Conservation (phyloP, 2,888 invertebrate species). For the Caenorhabditis imperialis region DNA sequence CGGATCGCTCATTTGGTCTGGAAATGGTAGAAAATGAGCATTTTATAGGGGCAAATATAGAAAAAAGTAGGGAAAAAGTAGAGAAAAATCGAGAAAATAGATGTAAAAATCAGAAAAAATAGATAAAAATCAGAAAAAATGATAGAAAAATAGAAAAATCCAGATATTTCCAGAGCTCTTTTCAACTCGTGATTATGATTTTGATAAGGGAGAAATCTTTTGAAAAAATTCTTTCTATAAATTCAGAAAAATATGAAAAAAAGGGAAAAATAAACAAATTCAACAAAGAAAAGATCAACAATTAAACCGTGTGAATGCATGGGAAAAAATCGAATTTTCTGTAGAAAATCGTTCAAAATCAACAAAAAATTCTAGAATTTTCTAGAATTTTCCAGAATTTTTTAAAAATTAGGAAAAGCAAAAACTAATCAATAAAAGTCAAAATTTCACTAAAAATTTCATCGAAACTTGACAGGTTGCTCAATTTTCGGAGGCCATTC, state of each 20-base stretch:
- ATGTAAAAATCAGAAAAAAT: not conserved
- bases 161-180: too few species aligned
- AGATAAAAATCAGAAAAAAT: not conserved
- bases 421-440: conserved; percentile 18
- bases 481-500: conserved; percentile 83
- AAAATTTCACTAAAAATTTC: conserved; percentile 11
- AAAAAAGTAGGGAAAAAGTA: too few species aligned
- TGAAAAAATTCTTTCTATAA: too few species aligned
- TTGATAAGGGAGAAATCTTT: too few species aligned
- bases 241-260: too few species aligned
- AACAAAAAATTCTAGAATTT: not conserved
- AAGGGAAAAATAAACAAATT: too few species aligned
- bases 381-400: too few species aligned
- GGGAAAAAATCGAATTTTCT: too few species aligned
- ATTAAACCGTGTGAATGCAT: too few species aligned
- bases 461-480: conserved; percentile 35
- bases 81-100: conserved; percentile 2
- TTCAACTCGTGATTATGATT: too few species aligned
- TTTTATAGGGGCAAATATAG: too few species aligned
- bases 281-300: too few species aligned
- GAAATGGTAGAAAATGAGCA: not conserved
- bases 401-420: conserved; percentile 12
- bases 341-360: conserved; percentile 1
- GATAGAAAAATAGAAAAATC: not conserved
- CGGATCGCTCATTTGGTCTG: conserved; percentile 34